These are phyloP conservation scores for Rhizoglyphus robini DNA, from an alignment of 1,140 invertebrate genomes.

Conservation along the genomic window DNA sequence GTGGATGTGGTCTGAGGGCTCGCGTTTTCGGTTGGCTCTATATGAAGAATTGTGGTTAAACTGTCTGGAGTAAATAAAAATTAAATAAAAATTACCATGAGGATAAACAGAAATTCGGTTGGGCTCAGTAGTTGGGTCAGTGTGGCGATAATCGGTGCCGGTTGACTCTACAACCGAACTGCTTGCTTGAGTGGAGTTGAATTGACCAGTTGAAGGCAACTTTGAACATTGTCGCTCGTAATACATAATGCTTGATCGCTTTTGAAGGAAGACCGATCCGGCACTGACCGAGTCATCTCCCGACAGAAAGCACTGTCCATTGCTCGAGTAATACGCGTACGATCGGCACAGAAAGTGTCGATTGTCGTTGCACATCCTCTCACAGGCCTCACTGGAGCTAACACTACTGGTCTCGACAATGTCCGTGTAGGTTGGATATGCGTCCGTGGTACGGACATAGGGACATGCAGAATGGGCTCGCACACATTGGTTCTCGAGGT, in stretches of 20 bases:
- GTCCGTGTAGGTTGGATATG: constrained; percentile 37
- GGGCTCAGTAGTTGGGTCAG: no score
- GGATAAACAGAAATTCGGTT: no score
- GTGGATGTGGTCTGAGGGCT: constrained; percentile 4
- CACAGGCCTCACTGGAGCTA: constrained; percentile 33
- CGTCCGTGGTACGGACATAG: constrained; percentile 30
- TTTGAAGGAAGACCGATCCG: constrained; percentile 29
- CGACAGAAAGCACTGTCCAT: constrained; percentile 37
- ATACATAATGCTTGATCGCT: constrained; percentile 35
- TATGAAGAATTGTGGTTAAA: constrained; percentile 4
- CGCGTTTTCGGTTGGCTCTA: neutral
- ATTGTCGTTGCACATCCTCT: constrained; percentile 33
- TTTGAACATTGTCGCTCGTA: constrained; percentile 34
- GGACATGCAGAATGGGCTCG: constrained; percentile 29
- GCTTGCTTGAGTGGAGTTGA: no score
- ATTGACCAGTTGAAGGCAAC: no score
- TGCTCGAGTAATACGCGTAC: constrained; percentile 36
- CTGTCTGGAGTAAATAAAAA: no score
- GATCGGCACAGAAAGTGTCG: constrained; percentile 36
- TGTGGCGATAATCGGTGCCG: no score
- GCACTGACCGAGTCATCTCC: constrained; percentile 30
- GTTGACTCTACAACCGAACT: no score
- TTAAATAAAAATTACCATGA: no score
- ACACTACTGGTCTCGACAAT: constrained; percentile 32
- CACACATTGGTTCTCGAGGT: constrained; percentile 41